A percentile compares a stretch with the other conserved stretches of the same genome.
phyloP scores from a whole-genome alignment of 2,888 invertebrate genomes.

The Portevinia maculata region DNA sequence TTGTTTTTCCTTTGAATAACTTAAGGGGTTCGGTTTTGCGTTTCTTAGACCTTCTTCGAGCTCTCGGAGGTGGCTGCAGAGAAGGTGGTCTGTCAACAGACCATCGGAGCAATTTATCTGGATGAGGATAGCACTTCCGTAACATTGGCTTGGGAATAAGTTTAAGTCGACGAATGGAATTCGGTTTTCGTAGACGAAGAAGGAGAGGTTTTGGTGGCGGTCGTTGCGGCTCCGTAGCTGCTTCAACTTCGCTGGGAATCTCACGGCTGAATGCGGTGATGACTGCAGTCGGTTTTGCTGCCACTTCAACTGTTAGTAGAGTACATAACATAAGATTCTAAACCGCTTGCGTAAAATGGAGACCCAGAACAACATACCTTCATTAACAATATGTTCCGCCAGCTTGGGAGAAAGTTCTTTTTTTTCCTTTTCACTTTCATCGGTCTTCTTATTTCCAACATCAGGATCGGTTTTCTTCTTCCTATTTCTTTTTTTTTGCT shows the following conservation, averaged over 20 bases:
- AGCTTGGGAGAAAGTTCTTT: not conserved
- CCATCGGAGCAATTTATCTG: conserved; percentile 24
- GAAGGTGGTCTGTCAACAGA: not conserved
- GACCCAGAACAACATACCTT: not conserved
- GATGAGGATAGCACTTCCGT: conserved; percentile 62
- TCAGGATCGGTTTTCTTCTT: conserved; percentile 14
- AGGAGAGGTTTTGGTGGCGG: conserved; percentile 42
- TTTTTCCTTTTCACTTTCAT: not conserved
- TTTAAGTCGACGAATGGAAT: conserved; percentile 11
- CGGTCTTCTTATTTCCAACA: conserved; percentile 10
- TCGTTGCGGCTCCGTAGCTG: not conserved
- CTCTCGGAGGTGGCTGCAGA: not conserved
- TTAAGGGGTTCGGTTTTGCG: not conserved
- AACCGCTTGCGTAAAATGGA: no score
- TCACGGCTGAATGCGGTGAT: conserved; percentile 38
- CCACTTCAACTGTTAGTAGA: not conserved
- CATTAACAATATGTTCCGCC: not conserved
- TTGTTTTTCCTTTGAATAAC: conserved; percentile 83
- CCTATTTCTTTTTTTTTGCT: conserved; percentile 13
- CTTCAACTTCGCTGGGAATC: not conserved
- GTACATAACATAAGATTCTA: no score
- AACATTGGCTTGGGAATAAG: conserved; percentile 20
- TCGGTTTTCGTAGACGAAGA: conserved; percentile 24
- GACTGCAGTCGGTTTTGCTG: conserved; percentile 28
- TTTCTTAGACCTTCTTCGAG: not conserved